Evolutionary conservation across 1,140 invertebrate species (phyloP).

Genomic region (Asobara japonica): DNA sequence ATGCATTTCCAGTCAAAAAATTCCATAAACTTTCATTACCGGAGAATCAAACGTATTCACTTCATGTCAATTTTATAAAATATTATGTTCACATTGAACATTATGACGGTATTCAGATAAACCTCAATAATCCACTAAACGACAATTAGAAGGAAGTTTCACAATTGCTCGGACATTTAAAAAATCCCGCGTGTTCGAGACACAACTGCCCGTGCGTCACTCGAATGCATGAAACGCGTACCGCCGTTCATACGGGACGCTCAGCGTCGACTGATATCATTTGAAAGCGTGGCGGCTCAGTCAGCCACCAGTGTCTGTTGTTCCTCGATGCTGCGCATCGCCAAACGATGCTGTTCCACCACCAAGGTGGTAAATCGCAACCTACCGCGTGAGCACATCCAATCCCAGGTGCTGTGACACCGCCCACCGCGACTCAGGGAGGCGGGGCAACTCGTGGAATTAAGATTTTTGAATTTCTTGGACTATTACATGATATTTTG

Average conservation of each 20-base stretch:
- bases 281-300: slow-evolving; percentile 32
- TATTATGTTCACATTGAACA: slow-evolving; percentile 36
- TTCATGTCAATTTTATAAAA: slow-evolving; percentile 46
- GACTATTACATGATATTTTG: neutral
- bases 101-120: neutral
- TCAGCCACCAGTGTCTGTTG: neutral
- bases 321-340: neutral
- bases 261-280: slow-evolving; percentile 57
- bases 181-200: neutral
- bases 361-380: slow-evolving; percentile 48
- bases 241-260: slow-evolving; percentile 54
- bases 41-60: neutral
- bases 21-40: neutral
- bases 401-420: slow-evolving; percentile 52
- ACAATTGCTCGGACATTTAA: neutral
- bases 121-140: neutral
- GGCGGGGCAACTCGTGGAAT: slow-evolving; percentile 58
- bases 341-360: slow-evolving; percentile 33
- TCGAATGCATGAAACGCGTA: neutral
- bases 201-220: neutral
- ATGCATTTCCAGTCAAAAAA: neutral
- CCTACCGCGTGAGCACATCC: slow-evolving; percentile 46
- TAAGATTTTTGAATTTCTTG: slow-evolving; percentile 65
- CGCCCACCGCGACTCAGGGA: slow-evolving; percentile 50
- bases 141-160: neutral